A percentile compares a stretch with the other conserved stretches of the same genome.
phyloP scores from a whole-genome alignment of 2,888 invertebrate species.

The Pseudococcus longispinus region DNA sequence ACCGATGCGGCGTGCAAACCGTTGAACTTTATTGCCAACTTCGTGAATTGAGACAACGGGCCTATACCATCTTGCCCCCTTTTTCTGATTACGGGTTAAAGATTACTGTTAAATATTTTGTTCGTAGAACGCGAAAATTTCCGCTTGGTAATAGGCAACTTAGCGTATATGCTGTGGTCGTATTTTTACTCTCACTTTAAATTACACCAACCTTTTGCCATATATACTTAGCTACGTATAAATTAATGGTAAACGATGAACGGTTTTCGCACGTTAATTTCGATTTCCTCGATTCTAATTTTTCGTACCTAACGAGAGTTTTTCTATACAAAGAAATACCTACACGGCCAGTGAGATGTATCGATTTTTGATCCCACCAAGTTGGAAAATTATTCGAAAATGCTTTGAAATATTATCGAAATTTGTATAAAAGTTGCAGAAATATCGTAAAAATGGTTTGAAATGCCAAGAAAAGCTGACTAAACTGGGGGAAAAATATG shows the following conservation, averaged over 20 bases:
- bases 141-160: neutral
- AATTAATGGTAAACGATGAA: neutral
- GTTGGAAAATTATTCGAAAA: no score
- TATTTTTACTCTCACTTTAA: neutral
- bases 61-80: neutral
- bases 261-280: neutral
- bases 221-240: neutral
- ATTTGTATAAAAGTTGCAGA: no score
- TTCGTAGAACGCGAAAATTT: neutral
- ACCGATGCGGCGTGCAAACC: neutral
- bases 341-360: no score
- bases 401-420: no score
- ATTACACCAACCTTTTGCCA: neutral
- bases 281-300: neutral
- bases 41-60: slow-evolving; percentile 18
- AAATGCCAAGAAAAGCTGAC: no score
- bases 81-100: slow-evolving; percentile 30
- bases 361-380: no score
- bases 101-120: slow-evolving; percentile 20
- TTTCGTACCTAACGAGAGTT: no score
- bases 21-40: slow-evolving; percentile 23
- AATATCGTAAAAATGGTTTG: no score
- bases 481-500: no score
- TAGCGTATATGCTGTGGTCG: neutral
- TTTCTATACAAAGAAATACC: no score